phyloP scores from a whole-genome alignment of 2,888 invertebrate genomes.

The Scotopteryx bipunctaria region DNA sequence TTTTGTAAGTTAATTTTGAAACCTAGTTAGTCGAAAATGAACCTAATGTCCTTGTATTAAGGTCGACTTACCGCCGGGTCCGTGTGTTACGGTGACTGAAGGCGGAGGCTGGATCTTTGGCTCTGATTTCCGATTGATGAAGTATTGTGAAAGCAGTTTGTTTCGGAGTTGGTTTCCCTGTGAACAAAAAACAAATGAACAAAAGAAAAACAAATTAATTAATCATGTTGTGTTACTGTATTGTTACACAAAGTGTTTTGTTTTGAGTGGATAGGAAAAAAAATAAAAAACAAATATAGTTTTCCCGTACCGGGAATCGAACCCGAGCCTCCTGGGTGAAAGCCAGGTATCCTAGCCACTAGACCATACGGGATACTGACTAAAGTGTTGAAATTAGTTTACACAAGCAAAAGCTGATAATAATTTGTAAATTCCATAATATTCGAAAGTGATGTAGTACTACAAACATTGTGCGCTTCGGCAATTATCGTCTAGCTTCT shows the following conservation, averaged over 20 bases:
- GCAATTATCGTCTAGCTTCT: no score
- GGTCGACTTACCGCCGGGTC: slow-evolving; percentile 91
- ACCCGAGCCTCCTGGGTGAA: slow-evolving; percentile 87
- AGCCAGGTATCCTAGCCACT: slow-evolving; percentile 89
- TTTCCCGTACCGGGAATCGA: slow-evolving; percentile 79
- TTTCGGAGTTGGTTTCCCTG: slow-evolving; percentile 79
- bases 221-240: no score
- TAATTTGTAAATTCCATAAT: no score
- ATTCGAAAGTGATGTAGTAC: no score
- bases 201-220: neutral
- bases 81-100: slow-evolving; percentile 87
- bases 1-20: slow-evolving; percentile 9
- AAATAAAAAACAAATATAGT: slow-evolving; percentile 33
- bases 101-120: slow-evolving; percentile 65
- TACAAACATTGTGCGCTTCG: no score
- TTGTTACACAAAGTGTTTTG: no score
- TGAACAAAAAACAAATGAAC: neutral
- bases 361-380: slow-evolving; percentile 76
- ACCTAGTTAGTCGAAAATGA: slow-evolving; percentile 21
- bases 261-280: neutral
- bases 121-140: slow-evolving; percentile 75
- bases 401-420: neutral
- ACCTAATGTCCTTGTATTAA: no score
- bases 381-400: neutral
- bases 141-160: slow-evolving; percentile 77